Percentiles rank a stretch among this genome's conserved stretches.
phyloP scores from a whole-genome alignment of 2,888 invertebrate genomes.

The Drosophila formosana region DNA sequence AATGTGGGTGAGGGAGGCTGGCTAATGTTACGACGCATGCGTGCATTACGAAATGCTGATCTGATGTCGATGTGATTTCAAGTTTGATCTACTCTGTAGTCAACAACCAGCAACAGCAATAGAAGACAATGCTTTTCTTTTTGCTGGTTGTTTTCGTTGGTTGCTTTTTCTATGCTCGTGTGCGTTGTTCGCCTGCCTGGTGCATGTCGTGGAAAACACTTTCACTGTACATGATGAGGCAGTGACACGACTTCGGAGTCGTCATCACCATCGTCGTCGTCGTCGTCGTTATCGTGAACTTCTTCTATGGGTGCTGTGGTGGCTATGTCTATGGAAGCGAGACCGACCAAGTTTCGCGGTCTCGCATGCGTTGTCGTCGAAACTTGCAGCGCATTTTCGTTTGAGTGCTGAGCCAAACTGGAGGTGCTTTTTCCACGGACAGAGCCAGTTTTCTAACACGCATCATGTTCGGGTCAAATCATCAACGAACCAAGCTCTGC shows the following conservation, averaged over 20 bases:
- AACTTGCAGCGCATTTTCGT: conserved; percentile 63
- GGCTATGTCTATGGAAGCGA: conserved; percentile 74
- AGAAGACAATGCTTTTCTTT: conserved; percentile 76
- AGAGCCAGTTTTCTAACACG: conserved; percentile 28
- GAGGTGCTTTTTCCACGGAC: conserved; percentile 49
- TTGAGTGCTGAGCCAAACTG: conserved; percentile 62
- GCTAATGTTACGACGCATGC: conserved; percentile 66
- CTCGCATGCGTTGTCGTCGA: conserved; percentile 56
- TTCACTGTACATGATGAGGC: conserved; percentile 81
- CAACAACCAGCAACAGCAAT: conserved; percentile 15
- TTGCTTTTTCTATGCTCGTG: conserved; percentile 67
- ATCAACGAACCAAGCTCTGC: conserved; percentile 5
- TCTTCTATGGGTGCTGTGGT: conserved; percentile 53
- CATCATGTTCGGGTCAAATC: conserved; percentile 47
- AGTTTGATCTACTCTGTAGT: conserved; percentile 72
- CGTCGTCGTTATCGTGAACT: conserved; percentile 24
- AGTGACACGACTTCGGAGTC: conserved; percentile 70
- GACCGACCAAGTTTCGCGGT: conserved; percentile 70
- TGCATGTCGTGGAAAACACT: conserved; percentile 83
- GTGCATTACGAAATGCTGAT: conserved; percentile 70
- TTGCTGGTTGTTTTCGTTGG: conserved; percentile 28
- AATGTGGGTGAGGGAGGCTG: not conserved
- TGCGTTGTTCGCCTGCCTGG: conserved; percentile 63
- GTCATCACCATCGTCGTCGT: conserved; percentile 36
- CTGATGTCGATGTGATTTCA: conserved; percentile 34